A percentile compares a stretch with the other conserved stretches of the same genome.
Conservation (phyloP, 2,888 invertebrate genomes). For the Carpatolechia fugitivella region DNA sequence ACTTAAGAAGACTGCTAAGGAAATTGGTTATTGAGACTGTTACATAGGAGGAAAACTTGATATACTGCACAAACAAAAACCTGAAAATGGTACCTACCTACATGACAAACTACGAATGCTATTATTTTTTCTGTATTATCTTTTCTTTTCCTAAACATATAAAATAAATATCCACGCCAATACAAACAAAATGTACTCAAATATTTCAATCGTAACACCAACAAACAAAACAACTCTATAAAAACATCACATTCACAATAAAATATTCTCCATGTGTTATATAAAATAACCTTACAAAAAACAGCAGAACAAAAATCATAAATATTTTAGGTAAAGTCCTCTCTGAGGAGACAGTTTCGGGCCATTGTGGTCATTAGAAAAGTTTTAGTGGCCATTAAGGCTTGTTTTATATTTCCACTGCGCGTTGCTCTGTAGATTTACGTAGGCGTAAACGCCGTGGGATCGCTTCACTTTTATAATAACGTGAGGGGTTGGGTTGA, state of each 20-base stretch:
- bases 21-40: too few relatives aligned
- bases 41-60: too few relatives aligned
- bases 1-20: neutral
- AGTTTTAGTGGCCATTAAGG: conserved; percentile 68
- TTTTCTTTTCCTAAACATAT: too few relatives aligned
- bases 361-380: conserved; percentile 64
- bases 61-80: too few relatives aligned
- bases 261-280: conserved; percentile 24
- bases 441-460: conserved; percentile 32
- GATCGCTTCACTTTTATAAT: conserved; percentile 21
- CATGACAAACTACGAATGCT: too few relatives aligned
- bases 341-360: conserved; percentile 64
- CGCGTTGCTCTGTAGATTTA: conserved; percentile 44
- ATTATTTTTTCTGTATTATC: too few relatives aligned
- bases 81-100: too few relatives aligned
- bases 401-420: conserved; percentile 58
- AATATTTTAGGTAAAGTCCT: conserved; percentile 58
- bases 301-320: conserved; percentile 48
- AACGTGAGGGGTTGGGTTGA: neutral
- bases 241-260: conserved; percentile 5
- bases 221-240: conserved; percentile 6
- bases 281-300: conserved; percentile 40
- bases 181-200: neutral
- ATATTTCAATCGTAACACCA: neutral
- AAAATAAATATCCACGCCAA: neutral